Conservation (phyloP, 2,797 vertebrate genomes). For the Leucoraja ocellata region DNA sequence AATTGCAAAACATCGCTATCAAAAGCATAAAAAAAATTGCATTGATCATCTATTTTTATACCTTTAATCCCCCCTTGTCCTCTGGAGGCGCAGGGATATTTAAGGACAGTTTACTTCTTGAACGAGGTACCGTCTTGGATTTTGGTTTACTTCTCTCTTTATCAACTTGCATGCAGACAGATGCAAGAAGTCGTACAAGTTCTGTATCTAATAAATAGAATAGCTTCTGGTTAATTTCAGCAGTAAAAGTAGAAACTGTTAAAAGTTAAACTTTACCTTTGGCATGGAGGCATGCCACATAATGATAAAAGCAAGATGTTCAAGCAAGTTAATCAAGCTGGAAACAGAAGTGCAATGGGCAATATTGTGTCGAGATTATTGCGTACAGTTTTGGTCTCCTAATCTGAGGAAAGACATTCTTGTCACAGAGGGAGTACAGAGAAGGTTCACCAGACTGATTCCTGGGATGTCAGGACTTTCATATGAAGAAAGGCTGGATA, state of each 20-base stretch:
- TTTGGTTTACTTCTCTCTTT: conserved; percentile 77
- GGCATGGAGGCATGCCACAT: neutral
- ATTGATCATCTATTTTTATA: conserved; percentile 46
- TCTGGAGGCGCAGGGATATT: conserved; percentile 72
- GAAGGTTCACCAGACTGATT: too few relatives aligned
- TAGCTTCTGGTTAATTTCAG: neutral
- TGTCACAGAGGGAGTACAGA: too few relatives aligned
- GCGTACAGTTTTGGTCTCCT: too few relatives aligned
- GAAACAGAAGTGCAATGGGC: neutral
- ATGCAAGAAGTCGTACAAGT: conserved; percentile 84
- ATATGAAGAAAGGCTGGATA: too few relatives aligned
- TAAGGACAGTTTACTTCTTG: conserved; percentile 71
- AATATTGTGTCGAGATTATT: neutral
- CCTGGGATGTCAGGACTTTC: too few relatives aligned
- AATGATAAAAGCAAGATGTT: neutral
- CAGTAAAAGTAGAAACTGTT: neutral
- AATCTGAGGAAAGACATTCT: too few relatives aligned
- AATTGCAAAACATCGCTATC: neutral
- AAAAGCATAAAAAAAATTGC: neutral
- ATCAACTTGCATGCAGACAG: conserved; percentile 89
- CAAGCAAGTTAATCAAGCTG: too few relatives aligned
- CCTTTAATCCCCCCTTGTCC: conserved; percentile 87
- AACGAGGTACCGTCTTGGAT: conserved; percentile 55
- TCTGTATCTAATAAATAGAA: conserved; percentile 73
- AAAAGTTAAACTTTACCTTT: neutral